Conservation (phyloP, 2,888 invertebrate genomes). For the Caenorhabditis wallacei region DNA sequence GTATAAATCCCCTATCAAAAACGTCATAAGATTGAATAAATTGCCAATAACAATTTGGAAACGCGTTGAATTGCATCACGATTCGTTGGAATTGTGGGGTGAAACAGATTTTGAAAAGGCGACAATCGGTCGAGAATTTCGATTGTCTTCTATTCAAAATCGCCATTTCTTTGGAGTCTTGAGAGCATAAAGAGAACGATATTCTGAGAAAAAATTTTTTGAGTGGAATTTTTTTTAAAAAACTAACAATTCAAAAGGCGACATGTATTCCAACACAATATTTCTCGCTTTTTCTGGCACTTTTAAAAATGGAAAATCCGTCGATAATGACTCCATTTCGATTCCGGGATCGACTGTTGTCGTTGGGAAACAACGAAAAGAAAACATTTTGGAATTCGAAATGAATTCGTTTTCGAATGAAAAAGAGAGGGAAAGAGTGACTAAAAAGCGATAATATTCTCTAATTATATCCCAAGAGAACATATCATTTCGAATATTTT, state of each 20-base stretch:
- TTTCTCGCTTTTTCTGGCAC: not conserved
- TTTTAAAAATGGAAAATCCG: not conserved
- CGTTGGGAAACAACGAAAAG: not conserved
- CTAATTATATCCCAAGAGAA: conserved; percentile 5
- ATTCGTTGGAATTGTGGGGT: not conserved
- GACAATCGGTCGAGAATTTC: not conserved
- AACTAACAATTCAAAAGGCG: not conserved
- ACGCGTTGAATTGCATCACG: conserved; percentile 1
- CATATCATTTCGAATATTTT: not conserved
- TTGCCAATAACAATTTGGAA: not conserved
- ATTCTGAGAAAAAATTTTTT: not conserved
- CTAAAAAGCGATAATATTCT: not conserved
- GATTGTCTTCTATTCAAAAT: not conserved
- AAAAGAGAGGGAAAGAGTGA: not conserved
- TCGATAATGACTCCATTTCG: not conserved
- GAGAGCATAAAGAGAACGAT: not conserved
- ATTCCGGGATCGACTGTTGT: not conserved
- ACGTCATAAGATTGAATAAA: not conserved
- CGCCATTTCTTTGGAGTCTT: not conserved
- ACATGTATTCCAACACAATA: not conserved
- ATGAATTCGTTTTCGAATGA: not conserved
- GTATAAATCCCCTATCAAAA: not conserved
- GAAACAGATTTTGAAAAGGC: conserved; percentile 7
- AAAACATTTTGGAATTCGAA: not conserved
- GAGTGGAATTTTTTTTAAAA: not conserved